Percentiles rank a stretch among this genome's conserved stretches.
Evolutionary conservation across 35 echinoderm and acorn worm species (phyloP).

Genomic region (Lytechinus variegatus): DNA sequence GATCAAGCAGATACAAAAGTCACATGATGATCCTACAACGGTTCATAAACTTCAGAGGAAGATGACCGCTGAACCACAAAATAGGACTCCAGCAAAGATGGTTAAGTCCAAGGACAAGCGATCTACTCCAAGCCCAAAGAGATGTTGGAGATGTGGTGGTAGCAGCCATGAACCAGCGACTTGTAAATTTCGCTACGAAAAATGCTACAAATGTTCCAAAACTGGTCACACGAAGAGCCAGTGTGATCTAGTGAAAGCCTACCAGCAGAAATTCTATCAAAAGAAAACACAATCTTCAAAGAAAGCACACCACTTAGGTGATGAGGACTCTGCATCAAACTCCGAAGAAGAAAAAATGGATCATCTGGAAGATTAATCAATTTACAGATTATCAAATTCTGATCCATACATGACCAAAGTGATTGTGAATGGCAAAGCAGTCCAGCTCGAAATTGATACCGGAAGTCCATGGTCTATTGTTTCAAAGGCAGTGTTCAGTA

Average conservation of each 20-base stretch:
- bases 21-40: neutral
- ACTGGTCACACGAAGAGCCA: conserved; percentile 7
- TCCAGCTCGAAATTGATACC: neutral
- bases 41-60: neutral
- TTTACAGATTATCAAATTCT: neutral
- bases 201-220: conserved; percentile 5
- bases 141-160: conserved; percentile 12
- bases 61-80: neutral
- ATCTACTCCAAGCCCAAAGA: neutral
- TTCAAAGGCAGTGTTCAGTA: neutral
- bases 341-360: neutral
- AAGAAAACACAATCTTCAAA: conserved; percentile 9
- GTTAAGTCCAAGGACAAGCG: neutral
- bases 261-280: neutral
- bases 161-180: neutral
- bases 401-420: neutral
- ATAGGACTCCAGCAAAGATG: neutral
- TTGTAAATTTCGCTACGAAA: neutral
- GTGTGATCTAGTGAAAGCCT: conserved; percentile 4
- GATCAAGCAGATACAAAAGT: neutral
- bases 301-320: neutral
- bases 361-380: neutral
- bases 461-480: neutral
- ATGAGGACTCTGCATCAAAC: neutral
- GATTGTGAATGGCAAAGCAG: conserved; percentile 2